phyloP scores from a whole-genome alignment of 1,140 invertebrate species.

The Liolophura sinensis region DNA sequence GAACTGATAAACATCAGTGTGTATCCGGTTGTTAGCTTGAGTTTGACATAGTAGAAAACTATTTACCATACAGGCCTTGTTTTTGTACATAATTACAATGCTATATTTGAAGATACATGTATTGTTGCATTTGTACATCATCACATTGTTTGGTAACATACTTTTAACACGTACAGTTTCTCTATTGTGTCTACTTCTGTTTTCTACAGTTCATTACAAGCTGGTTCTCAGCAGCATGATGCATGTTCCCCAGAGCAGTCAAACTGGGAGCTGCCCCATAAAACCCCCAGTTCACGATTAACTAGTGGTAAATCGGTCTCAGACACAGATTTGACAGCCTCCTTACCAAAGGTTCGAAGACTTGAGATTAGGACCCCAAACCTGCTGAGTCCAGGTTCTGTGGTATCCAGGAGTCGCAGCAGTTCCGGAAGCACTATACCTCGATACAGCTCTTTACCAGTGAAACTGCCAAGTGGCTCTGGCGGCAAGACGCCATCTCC shows the following conservation, averaged over 20 bases:
- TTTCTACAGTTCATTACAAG: constrained; percentile 2
- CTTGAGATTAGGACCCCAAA: constrained; percentile 44
- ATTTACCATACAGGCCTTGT: too few relatives aligned
- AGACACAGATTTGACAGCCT: constrained; percentile 5
- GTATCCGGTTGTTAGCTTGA: too few relatives aligned
- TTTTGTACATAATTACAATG: too few relatives aligned
- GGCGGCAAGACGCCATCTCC: too few relatives aligned
- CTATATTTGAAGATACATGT: too few relatives aligned
- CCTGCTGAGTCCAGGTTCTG: constrained; percentile 21
- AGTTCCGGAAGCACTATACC: constrained; percentile 1
- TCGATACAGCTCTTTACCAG: too few relatives aligned
- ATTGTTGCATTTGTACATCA: too few relatives aligned
- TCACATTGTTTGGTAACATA: too few relatives aligned
- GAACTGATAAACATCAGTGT: too few relatives aligned
- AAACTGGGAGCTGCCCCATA: background rate
- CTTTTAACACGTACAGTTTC: too few relatives aligned
- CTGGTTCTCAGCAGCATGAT: constrained; percentile 32
- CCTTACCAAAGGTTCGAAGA: constrained; percentile 43
- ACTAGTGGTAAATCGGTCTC: background rate
- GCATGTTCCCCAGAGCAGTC: constrained; percentile 23
- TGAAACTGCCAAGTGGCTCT: too few relatives aligned
- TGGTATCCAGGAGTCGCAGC: background rate
- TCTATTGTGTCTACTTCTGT: background rate
- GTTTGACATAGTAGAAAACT: too few relatives aligned
- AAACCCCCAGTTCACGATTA: background rate